Evolutionary conservation across 2,797 vertebrate genomes (phyloP).

Genomic region (Leptodactylus fallax): DNA sequence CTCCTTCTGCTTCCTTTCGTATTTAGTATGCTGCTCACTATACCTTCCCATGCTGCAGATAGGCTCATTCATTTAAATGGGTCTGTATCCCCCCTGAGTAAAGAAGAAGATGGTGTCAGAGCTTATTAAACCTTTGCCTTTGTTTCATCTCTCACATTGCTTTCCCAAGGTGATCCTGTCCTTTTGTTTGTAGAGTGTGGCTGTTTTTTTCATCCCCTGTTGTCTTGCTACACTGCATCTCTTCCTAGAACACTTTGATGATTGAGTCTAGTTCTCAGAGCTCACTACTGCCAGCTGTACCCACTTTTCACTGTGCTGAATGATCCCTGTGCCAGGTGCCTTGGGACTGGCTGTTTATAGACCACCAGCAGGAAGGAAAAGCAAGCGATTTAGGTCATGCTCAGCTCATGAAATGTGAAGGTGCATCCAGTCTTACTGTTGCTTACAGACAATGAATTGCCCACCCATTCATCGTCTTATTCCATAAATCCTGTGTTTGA

Average conservation of each 20-base stretch:
- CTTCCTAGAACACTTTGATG: conserved; percentile 40
- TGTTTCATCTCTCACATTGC: conserved; percentile 31
- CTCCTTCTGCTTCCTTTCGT: conserved; percentile 1
- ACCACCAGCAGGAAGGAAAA: conserved; percentile 53
- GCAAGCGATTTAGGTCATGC: not conserved
- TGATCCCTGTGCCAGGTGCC: conserved; percentile 50
- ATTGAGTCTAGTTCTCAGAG: conserved; percentile 28
- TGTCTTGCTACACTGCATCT: conserved; percentile 31
- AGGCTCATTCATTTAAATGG: conserved; percentile 53
- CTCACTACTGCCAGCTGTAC: conserved; percentile 52
- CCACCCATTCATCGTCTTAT: not conserved
- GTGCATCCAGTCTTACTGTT: conserved; percentile 53
- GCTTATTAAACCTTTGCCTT: conserved; percentile 48
- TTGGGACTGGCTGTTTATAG: conserved; percentile 49
- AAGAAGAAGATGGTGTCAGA: conserved; percentile 36
- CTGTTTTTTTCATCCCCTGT: conserved; percentile 10
- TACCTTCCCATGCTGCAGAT: conserved; percentile 24
- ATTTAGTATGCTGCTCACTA: conserved; percentile 41
- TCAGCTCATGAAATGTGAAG: conserved; percentile 23
- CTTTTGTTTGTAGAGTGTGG: conserved; percentile 28
- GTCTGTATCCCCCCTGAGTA: conserved; percentile 43
- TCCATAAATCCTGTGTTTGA: not conserved
- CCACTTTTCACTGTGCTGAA: conserved; percentile 60
- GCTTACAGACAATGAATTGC: not conserved
- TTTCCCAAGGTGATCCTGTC: conserved; percentile 46